Percentiles rank a stretch among this genome's conserved stretches.
These are phyloP conservation scores for Xylota sylvarum DNA, from an alignment of 2,888 invertebrate genomes.

Conservation along the genomic window DNA sequence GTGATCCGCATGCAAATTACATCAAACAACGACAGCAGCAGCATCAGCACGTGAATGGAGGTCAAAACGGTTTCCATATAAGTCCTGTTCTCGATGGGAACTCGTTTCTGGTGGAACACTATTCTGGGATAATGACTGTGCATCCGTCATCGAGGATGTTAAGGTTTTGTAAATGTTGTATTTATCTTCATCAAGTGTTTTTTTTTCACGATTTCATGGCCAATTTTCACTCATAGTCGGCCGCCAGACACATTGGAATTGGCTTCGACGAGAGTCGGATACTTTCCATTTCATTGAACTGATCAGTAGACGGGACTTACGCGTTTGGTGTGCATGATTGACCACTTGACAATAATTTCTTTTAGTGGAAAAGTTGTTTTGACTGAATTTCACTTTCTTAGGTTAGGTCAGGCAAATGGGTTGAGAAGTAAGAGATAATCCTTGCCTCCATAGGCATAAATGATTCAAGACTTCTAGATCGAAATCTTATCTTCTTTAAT, in stretches of 20 bases:
- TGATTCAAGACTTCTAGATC: too few relatives aligned
- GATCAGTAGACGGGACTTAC: background rate
- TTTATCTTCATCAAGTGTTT: background rate
- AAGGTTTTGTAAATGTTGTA: conserved; percentile 29
- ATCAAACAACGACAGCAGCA: conserved; percentile 26
- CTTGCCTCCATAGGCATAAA: too few relatives aligned
- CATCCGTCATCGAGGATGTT: conserved; percentile 58
- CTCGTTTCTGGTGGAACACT: conserved; percentile 44
- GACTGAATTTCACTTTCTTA: too few relatives aligned
- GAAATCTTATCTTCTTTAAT: too few relatives aligned
- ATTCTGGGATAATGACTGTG: conserved; percentile 29
- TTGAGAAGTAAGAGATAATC: too few relatives aligned
- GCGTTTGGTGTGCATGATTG: too few relatives aligned
- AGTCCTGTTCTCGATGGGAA: conserved; percentile 33
- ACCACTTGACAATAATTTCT: too few relatives aligned
- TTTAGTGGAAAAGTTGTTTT: too few relatives aligned
- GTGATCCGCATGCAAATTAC: conserved; percentile 33
- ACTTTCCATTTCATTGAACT: conserved; percentile 12
- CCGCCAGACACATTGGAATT: background rate
- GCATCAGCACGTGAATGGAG: conserved; percentile 41
- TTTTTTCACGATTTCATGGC: conserved; percentile 4
- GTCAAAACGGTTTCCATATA: conserved; percentile 36
- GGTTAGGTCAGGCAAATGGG: too few relatives aligned
- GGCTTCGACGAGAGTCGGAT: background rate
- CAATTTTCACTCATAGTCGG: background rate